phyloP scores from a whole-genome alignment of 2,797 vertebrate genomes.

The Natrix natrix region DNA sequence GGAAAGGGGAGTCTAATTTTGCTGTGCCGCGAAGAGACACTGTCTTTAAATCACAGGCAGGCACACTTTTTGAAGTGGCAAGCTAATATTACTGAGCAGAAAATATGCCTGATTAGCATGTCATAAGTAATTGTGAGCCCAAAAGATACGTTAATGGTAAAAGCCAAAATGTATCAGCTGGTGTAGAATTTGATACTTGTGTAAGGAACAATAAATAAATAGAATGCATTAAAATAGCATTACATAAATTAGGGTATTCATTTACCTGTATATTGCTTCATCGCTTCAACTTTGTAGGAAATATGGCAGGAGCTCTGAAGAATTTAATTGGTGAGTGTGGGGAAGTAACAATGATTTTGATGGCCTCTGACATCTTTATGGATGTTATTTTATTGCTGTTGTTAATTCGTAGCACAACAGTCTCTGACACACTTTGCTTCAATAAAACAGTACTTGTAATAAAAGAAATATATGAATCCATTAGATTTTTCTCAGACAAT shows the following conservation, averaged over 20 bases:
- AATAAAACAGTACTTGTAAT: slow-evolving; percentile 30
- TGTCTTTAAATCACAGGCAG: slow-evolving; percentile 62
- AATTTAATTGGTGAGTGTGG: slow-evolving; percentile 45
- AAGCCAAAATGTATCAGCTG: slow-evolving; percentile 54
- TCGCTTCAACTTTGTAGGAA: slow-evolving; percentile 53
- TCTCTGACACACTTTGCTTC: slow-evolving; percentile 25
- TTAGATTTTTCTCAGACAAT: slow-evolving; percentile 38
- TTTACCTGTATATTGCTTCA: slow-evolving; percentile 53
- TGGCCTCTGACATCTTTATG: slow-evolving; percentile 41
- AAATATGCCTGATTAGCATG: slow-evolving; percentile 67
- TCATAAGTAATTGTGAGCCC: slow-evolving; percentile 60
- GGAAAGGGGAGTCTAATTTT: slow-evolving; percentile 67
- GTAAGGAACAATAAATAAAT: slow-evolving; percentile 50
- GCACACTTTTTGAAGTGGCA: slow-evolving; percentile 59
- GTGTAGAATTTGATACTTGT: slow-evolving; percentile 53
- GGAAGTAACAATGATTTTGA: slow-evolving; percentile 39
- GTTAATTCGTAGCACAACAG: slow-evolving; percentile 48
- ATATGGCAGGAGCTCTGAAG: slow-evolving; percentile 25
- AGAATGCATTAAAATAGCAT: slow-evolving; percentile 63
- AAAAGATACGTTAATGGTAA: slow-evolving; percentile 63
- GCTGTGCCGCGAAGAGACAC: slow-evolving; percentile 60
- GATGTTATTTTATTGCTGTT: slow-evolving; percentile 45
- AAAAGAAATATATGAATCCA: slow-evolving; percentile 20
- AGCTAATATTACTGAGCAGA: slow-evolving; percentile 55
- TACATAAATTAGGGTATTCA: slow-evolving; percentile 59